Evolutionary conservation across 2,888 invertebrate genomes (phyloP), one percentile per base, ranked within the genome.

Genomic region (Labia minor): DNA sequence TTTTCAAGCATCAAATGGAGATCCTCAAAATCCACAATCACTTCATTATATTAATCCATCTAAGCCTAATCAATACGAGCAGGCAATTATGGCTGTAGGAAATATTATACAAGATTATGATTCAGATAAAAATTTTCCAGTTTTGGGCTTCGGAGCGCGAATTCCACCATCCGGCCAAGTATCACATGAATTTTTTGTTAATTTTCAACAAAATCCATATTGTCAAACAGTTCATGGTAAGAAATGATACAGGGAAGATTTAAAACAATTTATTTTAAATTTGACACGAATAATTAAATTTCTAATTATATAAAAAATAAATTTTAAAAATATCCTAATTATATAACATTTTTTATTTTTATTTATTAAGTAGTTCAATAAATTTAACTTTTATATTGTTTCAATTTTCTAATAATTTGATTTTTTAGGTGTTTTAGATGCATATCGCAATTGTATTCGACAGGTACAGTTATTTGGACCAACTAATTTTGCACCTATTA

Each of bases 401-500:
- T n/a, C n/a, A n/a, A n/a, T 49, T 16, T 49, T 49, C 4, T 49
- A 49, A 63, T 10, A 37, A 61, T 65, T 33, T 19, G 21, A 62
- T 19, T 19, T 64, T 70, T 6, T 68, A 76, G 82, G 83, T 49
- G 79, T 84, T 1, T 70, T 83, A 69, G 76, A 77, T 14, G 79
- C 82, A 1, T 84, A 82, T 73, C 76, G 79, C 33, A 74, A 75
- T 65, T 78, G 81, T 65, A 76, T 84, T 21, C 72, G 76, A 67
- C 76, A 78, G 67, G 79, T 83, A 1, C 80, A 81, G 70, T 75
- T 83, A 11, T 82, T 79, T 71, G 83, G 84, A 1, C 84, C 84
- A 8, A 85, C 84, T 6, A 83, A 84, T 73, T 83, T 85, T 73
- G 78, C 83, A 14, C 83, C 83, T 0, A 78, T 81, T 61, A 80